Evolutionary conservation across 2,888 invertebrate genomes (phyloP).

Genomic region (Theodoxus fluviatilis): DNA sequence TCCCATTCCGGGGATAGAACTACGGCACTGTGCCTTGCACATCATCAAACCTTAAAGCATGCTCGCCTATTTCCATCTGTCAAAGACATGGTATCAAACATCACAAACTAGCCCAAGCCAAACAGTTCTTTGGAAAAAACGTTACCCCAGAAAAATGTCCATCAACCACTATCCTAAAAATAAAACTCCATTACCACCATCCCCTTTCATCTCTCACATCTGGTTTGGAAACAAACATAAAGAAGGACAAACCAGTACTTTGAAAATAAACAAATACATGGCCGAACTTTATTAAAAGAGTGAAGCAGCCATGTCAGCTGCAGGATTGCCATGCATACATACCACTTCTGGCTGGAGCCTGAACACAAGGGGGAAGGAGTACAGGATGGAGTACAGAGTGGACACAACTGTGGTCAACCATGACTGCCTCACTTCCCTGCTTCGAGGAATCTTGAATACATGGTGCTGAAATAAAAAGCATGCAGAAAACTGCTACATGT

Average conservation of each 20-base stretch:
- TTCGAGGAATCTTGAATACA: slow-evolving; percentile 77
- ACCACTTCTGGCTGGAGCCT: slow-evolving; percentile 77
- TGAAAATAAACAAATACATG: not conserved
- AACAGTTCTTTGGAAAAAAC: too few relatives aligned
- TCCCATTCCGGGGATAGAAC: too few relatives aligned
- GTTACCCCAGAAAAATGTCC: too few relatives aligned
- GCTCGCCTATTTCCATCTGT: too few relatives aligned
- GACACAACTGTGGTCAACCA: slow-evolving; percentile 81
- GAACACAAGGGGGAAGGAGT: slow-evolving; percentile 76
- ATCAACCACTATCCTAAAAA: too few relatives aligned
- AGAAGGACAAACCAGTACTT: not conserved
- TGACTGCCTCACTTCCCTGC: slow-evolving; percentile 86
- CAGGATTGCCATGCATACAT: slow-evolving; percentile 38
- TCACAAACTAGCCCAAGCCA: too few relatives aligned
- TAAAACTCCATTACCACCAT: too few relatives aligned
- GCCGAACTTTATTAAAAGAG: not conserved
- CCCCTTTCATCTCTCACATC: too few relatives aligned
- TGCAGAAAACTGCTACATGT: not conserved
- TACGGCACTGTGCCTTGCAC: too few relatives aligned
- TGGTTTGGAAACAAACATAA: slow-evolving; percentile 16
- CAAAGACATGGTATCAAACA: too few relatives aligned
- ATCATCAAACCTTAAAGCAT: too few relatives aligned
- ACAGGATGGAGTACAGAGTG: slow-evolving; percentile 77
- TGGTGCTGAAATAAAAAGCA: slow-evolving; percentile 47
- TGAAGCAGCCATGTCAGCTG: not conserved